Percentiles rank a stretch among this genome's conserved stretches.
phyloP scores from a whole-genome alignment of 2,888 invertebrate genomes.

The Nysson spinosus region DNA sequence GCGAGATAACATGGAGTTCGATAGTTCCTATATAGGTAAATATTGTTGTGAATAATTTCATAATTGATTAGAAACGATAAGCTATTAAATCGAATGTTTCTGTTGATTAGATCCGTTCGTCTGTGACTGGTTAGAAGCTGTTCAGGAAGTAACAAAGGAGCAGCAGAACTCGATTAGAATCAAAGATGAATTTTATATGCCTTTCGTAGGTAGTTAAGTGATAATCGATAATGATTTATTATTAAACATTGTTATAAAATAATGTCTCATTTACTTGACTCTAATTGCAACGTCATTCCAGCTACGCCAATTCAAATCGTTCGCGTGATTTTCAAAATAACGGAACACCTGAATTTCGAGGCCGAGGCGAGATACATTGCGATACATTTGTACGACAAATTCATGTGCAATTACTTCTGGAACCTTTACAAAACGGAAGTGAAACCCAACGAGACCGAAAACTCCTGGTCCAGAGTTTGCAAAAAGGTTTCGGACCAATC shows the following conservation, averaged over 20 bases:
- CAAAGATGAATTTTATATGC: conserved; percentile 58
- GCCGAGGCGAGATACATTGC: conserved; percentile 66
- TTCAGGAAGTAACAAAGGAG: conserved; percentile 50
- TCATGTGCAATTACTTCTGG: conserved; percentile 64
- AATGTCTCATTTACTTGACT: not conserved
- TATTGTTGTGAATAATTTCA: not conserved
- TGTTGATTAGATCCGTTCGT: conserved; percentile 41
- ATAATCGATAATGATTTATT: not conserved
- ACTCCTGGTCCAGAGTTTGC: conserved; percentile 49
- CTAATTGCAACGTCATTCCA: conserved; percentile 24
- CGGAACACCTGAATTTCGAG: conserved; percentile 58
- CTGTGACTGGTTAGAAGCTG: conserved; percentile 64
- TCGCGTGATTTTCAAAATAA: conserved; percentile 62
- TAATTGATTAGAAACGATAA: not conserved
- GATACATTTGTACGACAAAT: conserved; percentile 69
- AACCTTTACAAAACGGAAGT: conserved; percentile 46
- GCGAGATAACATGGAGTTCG: conserved; percentile 43
- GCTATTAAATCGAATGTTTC: conserved; percentile 11
- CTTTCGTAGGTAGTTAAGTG: conserved; percentile 67
- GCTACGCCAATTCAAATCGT: conserved; percentile 62
- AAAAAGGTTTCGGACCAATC: conserved; percentile 55
- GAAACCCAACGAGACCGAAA: conserved; percentile 6
- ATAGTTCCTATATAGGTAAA: conserved; percentile 60
- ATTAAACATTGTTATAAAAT: conserved; percentile 13
- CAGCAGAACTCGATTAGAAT: conserved; percentile 50